Evolutionary conservation across 2,797 vertebrate genomes (phyloP), one percentile per base, ranked within the genome.

Genomic region (Chiropotes sagulatus): DNA sequence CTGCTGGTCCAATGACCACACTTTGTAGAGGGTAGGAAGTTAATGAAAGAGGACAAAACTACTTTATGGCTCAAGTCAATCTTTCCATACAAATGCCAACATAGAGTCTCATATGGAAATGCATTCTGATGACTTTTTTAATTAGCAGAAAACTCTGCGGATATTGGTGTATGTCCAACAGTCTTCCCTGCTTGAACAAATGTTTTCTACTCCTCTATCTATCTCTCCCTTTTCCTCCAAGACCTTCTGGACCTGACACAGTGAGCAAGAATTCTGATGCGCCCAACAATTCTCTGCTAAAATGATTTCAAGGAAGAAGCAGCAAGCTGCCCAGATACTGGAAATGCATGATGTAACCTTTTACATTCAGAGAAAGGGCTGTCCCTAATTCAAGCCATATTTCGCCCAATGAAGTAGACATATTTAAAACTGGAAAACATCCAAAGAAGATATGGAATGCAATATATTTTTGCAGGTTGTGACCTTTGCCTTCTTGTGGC

Each of bases 251-350:
- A n/a, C n/a, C 93, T 73, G 94, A 87, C 12, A 26, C 52, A 5
- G 17, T 12, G 52, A 78, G 61, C 88, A 96, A 90, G 93, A 96
- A 81, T 39, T 39, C 80, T 58, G 92, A 93, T 12, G 76, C 54
- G 64, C 85, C 76, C 0, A 0, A 41, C n/a, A 70, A n/a, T 3
- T n/a, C 81, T 95, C 83, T 57, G 86, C 93, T 36, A 85, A 97
- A 90, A 90, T 50, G 93, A 96, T 92, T 94, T 97, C 92, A 86
- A 97, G 92, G 92, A 97, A 98, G 78, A 36, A 70, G 91, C 26
- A n/a, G 90, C 64, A 75, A 85, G 48, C 76, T 33, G 58, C 46
- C 12, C 58, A 92, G 82, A 97, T 97, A 67, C 97, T 97, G 96
- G 98, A 97, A 96, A 83, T 73, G 90, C 54, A 72, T 80, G 90